Evolutionary conservation across 2,113 vertebrate genomes (phyloP), one percentile per base, ranked within the genome.

Genomic region (Zeus faber): DNA sequence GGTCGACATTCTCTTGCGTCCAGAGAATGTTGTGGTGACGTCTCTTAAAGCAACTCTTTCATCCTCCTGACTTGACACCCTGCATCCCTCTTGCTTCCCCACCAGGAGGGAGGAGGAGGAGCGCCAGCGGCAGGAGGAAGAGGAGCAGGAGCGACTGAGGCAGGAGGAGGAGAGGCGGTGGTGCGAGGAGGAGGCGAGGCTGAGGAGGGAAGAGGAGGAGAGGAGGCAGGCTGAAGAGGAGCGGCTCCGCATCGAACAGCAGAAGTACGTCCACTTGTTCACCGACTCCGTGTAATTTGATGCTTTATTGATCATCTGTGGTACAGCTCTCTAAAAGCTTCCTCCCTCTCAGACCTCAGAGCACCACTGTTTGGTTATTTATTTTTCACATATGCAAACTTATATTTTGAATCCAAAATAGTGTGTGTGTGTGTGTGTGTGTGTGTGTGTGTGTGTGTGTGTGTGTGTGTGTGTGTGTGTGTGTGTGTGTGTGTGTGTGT

Each of bases 71-170:
- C 7, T 43, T 43, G 8, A 43, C n/a, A 8, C 1, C 20, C 8
- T 20, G 2, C 20, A 9, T 7, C 5, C 54, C 25, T 46, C 2
- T 21, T 37, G 1, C n/a, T 37, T 44, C 3, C 17, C 49, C 23
- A 62, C 14, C 77, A 99, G 97, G 83, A 93, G 84, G 72, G 95
- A 98, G 76, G 96, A 98, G 61, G 97, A 99, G 57, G 94, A 95
- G 63, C 90, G 87, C 3, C 89, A 89, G 65, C 90, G 83, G 3
- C 86, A 45, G 40, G 96, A 99, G 29, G 95, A 97, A 10, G 95
- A 99, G 64, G 95, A 98, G 64, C 79, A 86, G 47, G 93, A 94
- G 49, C 91, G 93, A 16, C 85, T 90, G 45, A 88, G 93, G 7
- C 93, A 91, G 65, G 96, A 98, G 57, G 95, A 96, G 67, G 96